Evolutionary conservation across 2,113 vertebrate genomes (phyloP).

Genomic region (Elanoides forficatus): DNA sequence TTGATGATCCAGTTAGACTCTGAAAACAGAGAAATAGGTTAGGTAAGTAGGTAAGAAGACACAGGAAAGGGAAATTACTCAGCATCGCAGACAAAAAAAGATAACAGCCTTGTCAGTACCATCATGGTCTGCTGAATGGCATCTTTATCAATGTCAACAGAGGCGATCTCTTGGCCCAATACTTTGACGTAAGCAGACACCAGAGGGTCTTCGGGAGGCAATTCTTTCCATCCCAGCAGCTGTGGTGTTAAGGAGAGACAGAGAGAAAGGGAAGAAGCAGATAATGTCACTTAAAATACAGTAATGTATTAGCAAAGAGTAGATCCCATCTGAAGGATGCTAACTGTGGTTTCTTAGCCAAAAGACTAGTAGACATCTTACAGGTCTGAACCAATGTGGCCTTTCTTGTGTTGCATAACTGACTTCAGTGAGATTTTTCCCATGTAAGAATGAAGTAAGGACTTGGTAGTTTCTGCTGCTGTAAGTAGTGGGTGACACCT

Average conservation of each 20-base stretch:
- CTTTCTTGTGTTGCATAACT: background rate
- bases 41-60: background rate
- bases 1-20: slow-evolving; percentile 30
- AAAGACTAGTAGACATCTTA: background rate
- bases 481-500: background rate
- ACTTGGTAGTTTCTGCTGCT: background rate
- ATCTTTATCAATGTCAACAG: slow-evolving; percentile 72
- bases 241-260: slow-evolving; percentile 8
- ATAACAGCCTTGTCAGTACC: slow-evolving; percentile 62
- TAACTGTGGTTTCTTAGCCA: background rate
- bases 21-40: slow-evolving; percentile 18
- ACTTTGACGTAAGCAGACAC: slow-evolving; percentile 74
- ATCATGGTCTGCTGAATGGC: slow-evolving; percentile 62
- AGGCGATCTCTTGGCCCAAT: slow-evolving; percentile 80
- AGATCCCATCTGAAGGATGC: background rate
- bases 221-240: slow-evolving; percentile 75
- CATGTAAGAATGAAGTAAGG: background rate
- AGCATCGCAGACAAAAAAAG: background rate
- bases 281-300: background rate
- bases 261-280: background rate
- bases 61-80: background rate
- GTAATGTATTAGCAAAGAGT: background rate
- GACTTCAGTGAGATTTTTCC: background rate
- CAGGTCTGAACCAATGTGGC: background rate
- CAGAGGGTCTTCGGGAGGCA: slow-evolving; percentile 64